Base-by-base conservation (phyloP, 2,888 invertebrate genomes). In the Nomada fucata region DNA sequence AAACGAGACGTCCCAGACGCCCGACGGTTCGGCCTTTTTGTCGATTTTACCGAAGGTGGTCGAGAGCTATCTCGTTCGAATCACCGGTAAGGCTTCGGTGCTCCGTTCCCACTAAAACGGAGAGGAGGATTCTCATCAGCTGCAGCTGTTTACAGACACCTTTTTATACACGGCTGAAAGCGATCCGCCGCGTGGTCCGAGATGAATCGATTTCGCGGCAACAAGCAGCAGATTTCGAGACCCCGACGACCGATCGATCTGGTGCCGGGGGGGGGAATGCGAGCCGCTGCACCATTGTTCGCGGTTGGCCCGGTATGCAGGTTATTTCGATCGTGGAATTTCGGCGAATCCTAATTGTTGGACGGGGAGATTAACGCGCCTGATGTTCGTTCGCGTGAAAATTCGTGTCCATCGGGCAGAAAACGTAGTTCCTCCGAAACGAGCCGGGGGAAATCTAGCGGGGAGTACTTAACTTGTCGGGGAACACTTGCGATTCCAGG, bases 141-240 rank as follows among this genome's bases (percentile, higher is more conserved):
- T 29, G 59, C 81, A 73, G 78, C 78, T 78, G 73, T 81, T 81
- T 69, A 52, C 52, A 64, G 68, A 64, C 78, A 68, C 52, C 64
- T 63, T 77, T 78, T 78, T 77, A 42, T 68, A 20, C 42, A 7
- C 26, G 69, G 57, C 20, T 36, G 29, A 61, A 67, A 79, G 50
- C 64, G 79, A 77, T 61, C 67, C 53, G 36, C 36, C 29, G 52
- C 13, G 26, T n/a, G 53, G 47, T 29, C 42, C n/a, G 26, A 53
- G 65, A 68, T 75, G 63, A 75, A 52, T 71, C 53, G 76, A 79
- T 76, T 76, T 44, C 53, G 79, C 36, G 69, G 74, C 68, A 74
- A 57, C 74, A 36, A 36, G 36, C 47, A 36, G 29, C 47, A 52
- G 71, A 53, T 75, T 29, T 70, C 52, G n/a, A 60, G 52, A 7